phyloP scores from a whole-genome alignment of 2,113 vertebrate genomes.

The Melanotaenia duboulayi region DNA sequence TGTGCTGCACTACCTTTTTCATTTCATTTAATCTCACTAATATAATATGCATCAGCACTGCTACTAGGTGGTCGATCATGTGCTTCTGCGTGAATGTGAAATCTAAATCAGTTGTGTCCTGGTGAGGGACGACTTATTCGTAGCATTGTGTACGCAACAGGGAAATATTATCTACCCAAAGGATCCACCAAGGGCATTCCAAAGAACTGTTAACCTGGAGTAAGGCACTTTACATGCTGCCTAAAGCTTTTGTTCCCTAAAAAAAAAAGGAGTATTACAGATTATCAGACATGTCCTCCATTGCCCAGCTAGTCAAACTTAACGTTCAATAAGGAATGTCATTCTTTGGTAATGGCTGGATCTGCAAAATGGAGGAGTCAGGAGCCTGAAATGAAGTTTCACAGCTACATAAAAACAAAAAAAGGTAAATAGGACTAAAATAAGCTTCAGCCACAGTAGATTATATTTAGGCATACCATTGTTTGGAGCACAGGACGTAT shows the following conservation, averaged over 20 bases:
- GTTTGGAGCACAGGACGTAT: no score
- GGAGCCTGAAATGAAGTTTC: no score
- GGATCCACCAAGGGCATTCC: slow-evolving; percentile 57
- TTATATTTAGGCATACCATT: no score
- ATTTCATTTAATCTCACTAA: slow-evolving; percentile 53
- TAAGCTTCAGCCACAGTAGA: no score
- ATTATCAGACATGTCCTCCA: background rate
- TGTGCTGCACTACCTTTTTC: slow-evolving; percentile 36
- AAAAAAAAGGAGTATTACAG: slow-evolving; percentile 30
- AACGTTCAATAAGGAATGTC: background rate
- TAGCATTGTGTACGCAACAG: slow-evolving; percentile 42
- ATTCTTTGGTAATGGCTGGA: background rate
- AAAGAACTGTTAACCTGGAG: slow-evolving; percentile 51
- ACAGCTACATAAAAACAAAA: no score
- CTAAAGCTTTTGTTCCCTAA: slow-evolving; percentile 14
- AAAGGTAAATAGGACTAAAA: no score
- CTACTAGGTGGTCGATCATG: slow-evolving; percentile 37
- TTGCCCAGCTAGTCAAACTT: background rate
- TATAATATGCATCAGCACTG: slow-evolving; percentile 64
- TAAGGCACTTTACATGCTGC: slow-evolving; percentile 23
- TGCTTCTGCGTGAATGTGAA: slow-evolving; percentile 49
- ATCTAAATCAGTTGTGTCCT: slow-evolving; percentile 67
- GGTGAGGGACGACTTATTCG: slow-evolving; percentile 77
- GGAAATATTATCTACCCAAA: slow-evolving; percentile 63
- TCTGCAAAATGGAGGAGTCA: background rate